Evolutionary conservation across 2,797 vertebrate species (phyloP).

Genomic region (Hypotaenidia okinawae): DNA sequence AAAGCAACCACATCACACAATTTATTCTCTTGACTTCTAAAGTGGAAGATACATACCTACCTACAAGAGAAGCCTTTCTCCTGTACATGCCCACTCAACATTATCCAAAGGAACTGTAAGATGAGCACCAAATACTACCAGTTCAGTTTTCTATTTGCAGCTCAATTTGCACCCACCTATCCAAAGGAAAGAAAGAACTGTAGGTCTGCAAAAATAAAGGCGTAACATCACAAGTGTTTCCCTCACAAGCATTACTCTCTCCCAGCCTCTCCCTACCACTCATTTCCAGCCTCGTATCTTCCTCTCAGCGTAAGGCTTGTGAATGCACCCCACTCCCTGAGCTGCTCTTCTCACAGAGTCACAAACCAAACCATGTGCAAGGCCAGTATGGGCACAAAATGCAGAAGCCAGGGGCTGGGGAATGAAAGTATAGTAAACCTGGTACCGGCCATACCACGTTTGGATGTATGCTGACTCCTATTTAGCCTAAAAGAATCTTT

Average conservation of each 20-base stretch:
- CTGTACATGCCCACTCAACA: not conserved
- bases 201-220: not conserved
- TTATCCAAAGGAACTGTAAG: not conserved
- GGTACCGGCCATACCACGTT: not conserved
- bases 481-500: not conserved
- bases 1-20: conserved; percentile 45
- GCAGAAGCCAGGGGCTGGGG: not conserved
- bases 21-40: not conserved
- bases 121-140: not conserved
- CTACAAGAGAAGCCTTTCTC: not conserved
- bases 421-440: not conserved
- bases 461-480: not conserved
- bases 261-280: not conserved
- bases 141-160: not conserved
- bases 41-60: not conserved
- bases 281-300: not conserved
- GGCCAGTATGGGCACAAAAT: not conserved
- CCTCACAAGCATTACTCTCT: not conserved
- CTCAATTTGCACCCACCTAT: not conserved
- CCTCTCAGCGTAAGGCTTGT: rapidly evolving
- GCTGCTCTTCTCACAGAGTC: not conserved
- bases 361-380: rapidly evolving
- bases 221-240: not conserved
- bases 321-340: not conserved
- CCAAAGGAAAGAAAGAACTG: not conserved